These are phyloP conservation scores for Erebia aethiops DNA, from an alignment of 2,888 invertebrate species.

Conservation along the genomic window DNA sequence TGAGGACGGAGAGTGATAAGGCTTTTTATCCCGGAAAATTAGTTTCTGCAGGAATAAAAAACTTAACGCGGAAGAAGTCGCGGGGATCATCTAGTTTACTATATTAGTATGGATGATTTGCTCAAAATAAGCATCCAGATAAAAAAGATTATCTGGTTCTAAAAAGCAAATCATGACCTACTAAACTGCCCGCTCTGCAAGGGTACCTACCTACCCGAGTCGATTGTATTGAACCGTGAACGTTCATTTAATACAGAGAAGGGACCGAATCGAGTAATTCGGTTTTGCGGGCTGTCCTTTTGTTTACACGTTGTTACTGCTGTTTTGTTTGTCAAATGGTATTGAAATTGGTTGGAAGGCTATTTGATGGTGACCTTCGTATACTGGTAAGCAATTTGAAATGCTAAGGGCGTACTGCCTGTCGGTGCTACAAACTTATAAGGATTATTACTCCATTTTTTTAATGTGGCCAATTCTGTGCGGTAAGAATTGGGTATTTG, in stretches of 20 bases:
- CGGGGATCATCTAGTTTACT: too few relatives aligned
- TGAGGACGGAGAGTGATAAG: too few relatives aligned
- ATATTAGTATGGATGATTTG: background rate
- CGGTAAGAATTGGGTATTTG: too few relatives aligned
- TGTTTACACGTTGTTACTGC: conserved; percentile 17
- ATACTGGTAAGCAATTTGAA: background rate
- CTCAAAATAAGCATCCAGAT: background rate
- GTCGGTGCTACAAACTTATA: too few relatives aligned
- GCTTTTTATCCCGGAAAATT: too few relatives aligned
- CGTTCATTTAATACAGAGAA: conserved; percentile 22
- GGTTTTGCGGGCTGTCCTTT: conserved; percentile 18
- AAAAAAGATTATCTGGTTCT: background rate
- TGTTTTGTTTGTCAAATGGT: conserved; percentile 17
- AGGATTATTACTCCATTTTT: too few relatives aligned
- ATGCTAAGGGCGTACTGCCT: too few relatives aligned
- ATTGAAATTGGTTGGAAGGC: conserved; percentile 4
- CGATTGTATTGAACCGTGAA: conserved; percentile 24
- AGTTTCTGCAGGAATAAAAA: too few relatives aligned
- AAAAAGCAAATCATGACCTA: conserved; percentile 5
- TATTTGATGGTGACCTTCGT: background rate
- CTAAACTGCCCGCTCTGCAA: background rate
- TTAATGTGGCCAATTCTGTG: too few relatives aligned
- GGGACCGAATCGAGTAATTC: conserved; percentile 16
- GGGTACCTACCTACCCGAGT: background rate
- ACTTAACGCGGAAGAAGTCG: too few relatives aligned